phyloP scores from a whole-genome alignment of 2,888 invertebrate genomes.

The Lypha dubia region DNA sequence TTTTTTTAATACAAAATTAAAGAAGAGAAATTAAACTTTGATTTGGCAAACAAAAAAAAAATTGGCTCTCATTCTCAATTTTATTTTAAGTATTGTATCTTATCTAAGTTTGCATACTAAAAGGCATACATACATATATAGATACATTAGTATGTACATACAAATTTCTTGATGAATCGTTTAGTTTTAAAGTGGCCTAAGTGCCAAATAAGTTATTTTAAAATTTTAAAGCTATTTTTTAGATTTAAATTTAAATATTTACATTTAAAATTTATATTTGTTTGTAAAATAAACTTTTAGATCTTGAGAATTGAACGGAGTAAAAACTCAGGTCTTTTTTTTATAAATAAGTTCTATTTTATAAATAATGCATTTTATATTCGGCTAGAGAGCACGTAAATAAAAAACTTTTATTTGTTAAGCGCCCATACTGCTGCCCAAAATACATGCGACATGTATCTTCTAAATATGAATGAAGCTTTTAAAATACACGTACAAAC shows the following conservation, averaged over 20 bases:
- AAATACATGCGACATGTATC: too few species aligned
- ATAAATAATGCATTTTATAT: too few species aligned
- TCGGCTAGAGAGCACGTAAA: too few species aligned
- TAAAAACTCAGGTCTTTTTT: too few species aligned
- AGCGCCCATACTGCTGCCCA: too few species aligned
- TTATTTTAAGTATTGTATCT: conserved; percentile 18
- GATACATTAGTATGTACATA: not conserved
- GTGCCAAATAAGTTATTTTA: not conserved
- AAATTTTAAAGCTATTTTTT: not conserved
- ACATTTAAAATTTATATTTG: too few species aligned
- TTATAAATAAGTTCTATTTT: too few species aligned
- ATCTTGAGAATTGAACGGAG: too few species aligned
- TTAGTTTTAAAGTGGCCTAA: not conserved
- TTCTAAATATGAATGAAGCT: too few species aligned
- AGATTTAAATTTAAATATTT: not conserved
- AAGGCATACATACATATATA: not conserved
- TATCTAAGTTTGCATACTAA: conserved; percentile 33
- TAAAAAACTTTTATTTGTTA: too few species aligned
- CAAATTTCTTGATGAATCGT: not conserved
- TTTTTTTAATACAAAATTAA: conserved; percentile 30
- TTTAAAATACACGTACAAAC: too few species aligned
- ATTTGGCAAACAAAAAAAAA: conserved; percentile 19
- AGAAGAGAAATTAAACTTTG: conserved; percentile 23
- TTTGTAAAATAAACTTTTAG: too few species aligned
- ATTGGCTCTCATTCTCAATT: conserved; percentile 14